These are phyloP conservation scores for Oreochromis spilurus DNA, from an alignment of 2,113 vertebrate genomes.

Conservation along the genomic window DNA sequence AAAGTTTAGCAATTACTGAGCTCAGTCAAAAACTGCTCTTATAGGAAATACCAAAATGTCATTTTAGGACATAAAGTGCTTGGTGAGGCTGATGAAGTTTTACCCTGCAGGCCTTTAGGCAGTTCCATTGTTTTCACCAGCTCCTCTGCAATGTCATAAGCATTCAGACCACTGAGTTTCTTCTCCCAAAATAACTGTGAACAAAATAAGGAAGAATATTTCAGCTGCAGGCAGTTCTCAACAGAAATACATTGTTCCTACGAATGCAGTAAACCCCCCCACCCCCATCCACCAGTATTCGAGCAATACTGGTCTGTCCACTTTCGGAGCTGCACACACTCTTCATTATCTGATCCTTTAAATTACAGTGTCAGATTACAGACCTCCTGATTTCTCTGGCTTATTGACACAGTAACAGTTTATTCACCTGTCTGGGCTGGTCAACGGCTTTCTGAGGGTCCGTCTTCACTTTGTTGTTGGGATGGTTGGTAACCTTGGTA, in stretches of 20 bases:
- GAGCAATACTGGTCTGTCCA: not conserved
- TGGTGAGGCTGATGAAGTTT: not conserved
- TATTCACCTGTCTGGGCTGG: constrained; percentile 91
- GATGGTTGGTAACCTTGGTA: constrained; percentile 98
- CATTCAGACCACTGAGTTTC: constrained; percentile 92
- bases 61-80: not conserved
- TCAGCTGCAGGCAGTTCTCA: not conserved
- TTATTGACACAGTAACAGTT: not conserved
- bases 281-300: not conserved
- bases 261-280: not conserved
- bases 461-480: constrained; percentile 97
- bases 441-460: constrained; percentile 99
- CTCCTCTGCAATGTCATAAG: constrained; percentile 96
- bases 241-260: not conserved
- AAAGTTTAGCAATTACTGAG: not conserved
- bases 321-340: not conserved
- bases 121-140: constrained; percentile 98
- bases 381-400: not conserved
- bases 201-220: not conserved
- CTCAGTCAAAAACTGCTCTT: not conserved
- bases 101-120: constrained; percentile 95
- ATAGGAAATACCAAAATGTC: not conserved
- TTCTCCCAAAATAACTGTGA: constrained; percentile 97
- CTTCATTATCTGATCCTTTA: not conserved
- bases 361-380: not conserved